Conservation (phyloP, 1,140 invertebrate genomes). For the Pogonus chalceus region DNA sequence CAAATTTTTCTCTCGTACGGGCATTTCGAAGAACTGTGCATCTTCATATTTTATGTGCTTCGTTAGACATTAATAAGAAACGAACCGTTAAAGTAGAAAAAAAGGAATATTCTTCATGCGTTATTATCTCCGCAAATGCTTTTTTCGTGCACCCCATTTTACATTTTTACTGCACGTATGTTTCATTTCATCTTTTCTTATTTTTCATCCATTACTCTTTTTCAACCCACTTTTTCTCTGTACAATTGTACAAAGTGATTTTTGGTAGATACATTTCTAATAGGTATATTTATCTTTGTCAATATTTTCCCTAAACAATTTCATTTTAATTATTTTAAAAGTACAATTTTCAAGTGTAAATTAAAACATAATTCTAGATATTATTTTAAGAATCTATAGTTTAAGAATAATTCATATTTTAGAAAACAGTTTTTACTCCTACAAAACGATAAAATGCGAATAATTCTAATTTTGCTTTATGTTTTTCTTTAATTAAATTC, state of each 20-base stretch:
- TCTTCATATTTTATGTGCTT: neutral
- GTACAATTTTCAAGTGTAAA: neutral
- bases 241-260: neutral
- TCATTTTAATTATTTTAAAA: neutral
- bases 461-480: too few relatives aligned
- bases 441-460: too few relatives aligned
- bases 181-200: neutral
- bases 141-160: constrained; percentile 1
- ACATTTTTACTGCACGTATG: constrained; percentile 4
- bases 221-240: neutral
- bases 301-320: too few relatives aligned
- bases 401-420: too few relatives aligned
- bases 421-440: too few relatives aligned
- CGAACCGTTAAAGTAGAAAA: constrained; percentile 5
- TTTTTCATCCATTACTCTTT: neutral
- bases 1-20: neutral
- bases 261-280: neutral
- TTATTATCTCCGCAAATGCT: constrained; percentile 3
- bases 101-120: neutral
- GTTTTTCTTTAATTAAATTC: too few relatives aligned
- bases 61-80: constrained; percentile 6
- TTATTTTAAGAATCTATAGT: neutral
- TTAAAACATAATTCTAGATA: neutral
- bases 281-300: too few relatives aligned
- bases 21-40: neutral